Evolutionary conservation across 2,797 vertebrate species (phyloP).

Genomic region (Tenualosa ilisha): DNA sequence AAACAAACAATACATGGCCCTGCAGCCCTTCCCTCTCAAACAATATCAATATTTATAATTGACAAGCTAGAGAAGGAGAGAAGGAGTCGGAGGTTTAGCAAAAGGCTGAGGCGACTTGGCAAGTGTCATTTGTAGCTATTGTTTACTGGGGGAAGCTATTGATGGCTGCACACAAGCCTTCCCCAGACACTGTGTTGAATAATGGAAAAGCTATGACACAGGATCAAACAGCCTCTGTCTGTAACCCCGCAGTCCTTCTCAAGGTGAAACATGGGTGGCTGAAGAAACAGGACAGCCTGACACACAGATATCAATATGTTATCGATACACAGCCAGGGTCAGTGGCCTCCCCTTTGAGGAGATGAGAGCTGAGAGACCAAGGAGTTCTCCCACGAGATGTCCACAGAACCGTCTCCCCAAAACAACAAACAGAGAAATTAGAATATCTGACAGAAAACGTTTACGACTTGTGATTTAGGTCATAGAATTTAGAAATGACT

Average conservation of each 20-base stretch:
- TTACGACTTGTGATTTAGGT: neutral
- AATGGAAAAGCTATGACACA: slow-evolving; percentile 51
- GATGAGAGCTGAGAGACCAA: neutral
- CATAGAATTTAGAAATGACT: neutral
- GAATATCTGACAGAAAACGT: neutral
- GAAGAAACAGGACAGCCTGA: slow-evolving; percentile 34
- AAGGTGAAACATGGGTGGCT: slow-evolving; percentile 49
- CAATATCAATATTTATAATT: slow-evolving; percentile 42
- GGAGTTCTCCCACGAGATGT: neutral
- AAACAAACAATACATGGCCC: slow-evolving; percentile 48
- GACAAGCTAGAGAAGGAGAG: slow-evolving; percentile 34
- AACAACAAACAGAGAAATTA: neutral
- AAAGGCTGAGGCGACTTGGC: slow-evolving; percentile 44
- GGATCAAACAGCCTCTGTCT: slow-evolving; percentile 46
- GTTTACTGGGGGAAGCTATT: slow-evolving; percentile 50
- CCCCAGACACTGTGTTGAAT: slow-evolving; percentile 50
- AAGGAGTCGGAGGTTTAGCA: slow-evolving; percentile 30
- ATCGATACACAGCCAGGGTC: slow-evolving; percentile 40
- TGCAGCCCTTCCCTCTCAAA: slow-evolving; percentile 37
- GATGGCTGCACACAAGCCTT: slow-evolving; percentile 49
- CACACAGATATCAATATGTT: slow-evolving; percentile 31
- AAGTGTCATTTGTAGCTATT: slow-evolving; percentile 46
- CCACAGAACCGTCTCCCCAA: neutral
- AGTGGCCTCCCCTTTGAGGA: slow-evolving; percentile 24
- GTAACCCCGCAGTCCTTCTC: slow-evolving; percentile 25